A percentile compares a stretch with the other conserved stretches of the same genome.
Evolutionary conservation across 53 echinoderm and acorn worm species (phyloP).

Genomic region (Zoroaster sp.): DNA sequence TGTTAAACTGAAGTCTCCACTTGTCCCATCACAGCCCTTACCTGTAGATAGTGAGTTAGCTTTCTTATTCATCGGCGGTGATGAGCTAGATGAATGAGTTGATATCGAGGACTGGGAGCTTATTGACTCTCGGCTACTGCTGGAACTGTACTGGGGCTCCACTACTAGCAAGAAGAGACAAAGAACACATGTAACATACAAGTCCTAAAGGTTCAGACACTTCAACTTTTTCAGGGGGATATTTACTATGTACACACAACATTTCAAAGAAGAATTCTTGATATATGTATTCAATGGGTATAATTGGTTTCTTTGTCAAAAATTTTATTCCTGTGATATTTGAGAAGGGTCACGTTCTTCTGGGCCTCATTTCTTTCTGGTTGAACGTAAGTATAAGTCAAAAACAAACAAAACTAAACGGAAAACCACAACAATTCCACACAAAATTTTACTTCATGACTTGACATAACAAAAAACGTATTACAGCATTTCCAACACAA

Average conservation of each 20-base stretch:
- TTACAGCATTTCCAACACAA: too few relatives aligned
- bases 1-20: too few relatives aligned
- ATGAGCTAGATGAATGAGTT: constrained; percentile 95
- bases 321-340: not conserved
- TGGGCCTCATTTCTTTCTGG: too few relatives aligned
- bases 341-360: too few relatives aligned
- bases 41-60: constrained; percentile 96
- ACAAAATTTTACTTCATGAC: too few relatives aligned
- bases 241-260: not conserved
- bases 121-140: constrained; percentile 95
- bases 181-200: not conserved
- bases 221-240: not conserved
- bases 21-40: too few relatives aligned
- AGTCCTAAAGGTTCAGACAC: not conserved
- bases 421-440: too few relatives aligned
- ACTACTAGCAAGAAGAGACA: constrained; percentile 37
- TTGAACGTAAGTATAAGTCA: too few relatives aligned
- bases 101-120: constrained; percentile 94
- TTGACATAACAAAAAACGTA: too few relatives aligned
- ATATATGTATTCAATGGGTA: not conserved
- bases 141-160: constrained; percentile 92
- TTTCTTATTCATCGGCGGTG: constrained; percentile 96
- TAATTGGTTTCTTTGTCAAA: not conserved
- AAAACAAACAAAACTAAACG: too few relatives aligned
- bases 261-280: not conserved